A percentile compares a stretch with the other conserved stretches of the same genome.
phyloP scores from a whole-genome alignment of 2,113 vertebrate genomes.

The Mobula hypostoma region DNA sequence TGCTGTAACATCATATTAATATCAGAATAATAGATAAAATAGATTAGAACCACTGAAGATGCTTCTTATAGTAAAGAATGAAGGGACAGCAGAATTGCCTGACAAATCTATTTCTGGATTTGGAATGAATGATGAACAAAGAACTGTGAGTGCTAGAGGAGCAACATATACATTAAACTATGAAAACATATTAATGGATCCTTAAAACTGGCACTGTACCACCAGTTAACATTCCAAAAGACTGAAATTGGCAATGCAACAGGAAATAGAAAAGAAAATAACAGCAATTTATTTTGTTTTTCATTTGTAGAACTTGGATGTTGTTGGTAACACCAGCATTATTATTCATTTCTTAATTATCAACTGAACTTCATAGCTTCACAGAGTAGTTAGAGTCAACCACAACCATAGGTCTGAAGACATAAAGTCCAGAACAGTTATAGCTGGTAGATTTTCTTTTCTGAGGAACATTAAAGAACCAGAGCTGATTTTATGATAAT shows the following conservation, averaged over 20 bases:
- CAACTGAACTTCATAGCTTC: too few species aligned
- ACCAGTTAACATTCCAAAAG: not conserved
- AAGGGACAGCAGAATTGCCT: not conserved
- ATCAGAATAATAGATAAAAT: not conserved
- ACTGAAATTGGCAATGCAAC: not conserved
- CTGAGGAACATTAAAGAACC: too few species aligned
- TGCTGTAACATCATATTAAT: not conserved
- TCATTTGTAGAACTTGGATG: not conserved
- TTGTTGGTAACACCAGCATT: too few species aligned
- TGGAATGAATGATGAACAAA: constrained; percentile 8
- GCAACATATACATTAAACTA: not conserved
- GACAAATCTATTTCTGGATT: not conserved
- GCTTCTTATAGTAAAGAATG: not conserved
- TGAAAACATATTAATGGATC: not conserved
- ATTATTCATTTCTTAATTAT: too few species aligned
- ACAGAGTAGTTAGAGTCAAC: too few species aligned
- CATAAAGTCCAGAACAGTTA: too few species aligned
- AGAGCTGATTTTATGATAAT: too few species aligned
- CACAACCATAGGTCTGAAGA: too few species aligned
- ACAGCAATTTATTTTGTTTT: not conserved
- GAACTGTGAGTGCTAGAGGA: not conserved
- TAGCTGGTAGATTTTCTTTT: too few species aligned
- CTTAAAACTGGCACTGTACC: not conserved
- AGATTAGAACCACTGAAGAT: not conserved
- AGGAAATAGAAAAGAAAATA: not conserved